phyloP scores from a whole-genome alignment of 1,140 invertebrate genomes.

The Listronotus oregonensis region DNA sequence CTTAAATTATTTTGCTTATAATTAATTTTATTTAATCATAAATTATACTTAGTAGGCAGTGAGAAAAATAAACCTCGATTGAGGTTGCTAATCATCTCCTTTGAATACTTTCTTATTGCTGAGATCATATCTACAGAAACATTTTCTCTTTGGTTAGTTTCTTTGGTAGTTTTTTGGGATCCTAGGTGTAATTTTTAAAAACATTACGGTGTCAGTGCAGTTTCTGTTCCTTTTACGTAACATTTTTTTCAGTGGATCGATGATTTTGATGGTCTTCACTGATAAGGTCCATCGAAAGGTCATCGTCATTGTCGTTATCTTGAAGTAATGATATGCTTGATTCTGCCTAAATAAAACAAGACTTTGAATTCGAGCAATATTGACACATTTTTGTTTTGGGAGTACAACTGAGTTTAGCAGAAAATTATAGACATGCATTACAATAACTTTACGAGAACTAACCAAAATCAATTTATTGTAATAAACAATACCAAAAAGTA shows the following conservation, averaged over 20 bases:
- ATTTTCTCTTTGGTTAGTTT: no score
- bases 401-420: no score
- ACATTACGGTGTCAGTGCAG: no score
- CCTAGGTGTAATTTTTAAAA: no score
- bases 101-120: constrained; percentile 34
- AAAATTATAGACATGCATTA: no score
- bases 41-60: constrained; percentile 35
- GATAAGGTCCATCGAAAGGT: constrained; percentile 21
- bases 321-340: constrained; percentile 46
- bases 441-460: no score
- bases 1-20: constrained; percentile 4
- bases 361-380: background rate
- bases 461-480: no score
- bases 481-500: no score
- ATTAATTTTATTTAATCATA: constrained; percentile 2
- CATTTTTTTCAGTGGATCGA: constrained; percentile 11
- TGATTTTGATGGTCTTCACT: constrained; percentile 19
- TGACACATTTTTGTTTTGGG: no score
- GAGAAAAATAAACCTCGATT: constrained; percentile 16
- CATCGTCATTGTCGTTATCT: constrained; percentile 38
- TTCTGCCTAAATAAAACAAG: constrained; percentile 48
- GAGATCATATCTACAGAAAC: constrained; percentile 20
- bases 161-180: no score
- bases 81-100: background rate
- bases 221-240: background rate